Percentiles rank a stretch among this genome's conserved stretches.
phyloP scores from a whole-genome alignment of 2,113 vertebrate species.

The Tragelaphus imberbis region DNA sequence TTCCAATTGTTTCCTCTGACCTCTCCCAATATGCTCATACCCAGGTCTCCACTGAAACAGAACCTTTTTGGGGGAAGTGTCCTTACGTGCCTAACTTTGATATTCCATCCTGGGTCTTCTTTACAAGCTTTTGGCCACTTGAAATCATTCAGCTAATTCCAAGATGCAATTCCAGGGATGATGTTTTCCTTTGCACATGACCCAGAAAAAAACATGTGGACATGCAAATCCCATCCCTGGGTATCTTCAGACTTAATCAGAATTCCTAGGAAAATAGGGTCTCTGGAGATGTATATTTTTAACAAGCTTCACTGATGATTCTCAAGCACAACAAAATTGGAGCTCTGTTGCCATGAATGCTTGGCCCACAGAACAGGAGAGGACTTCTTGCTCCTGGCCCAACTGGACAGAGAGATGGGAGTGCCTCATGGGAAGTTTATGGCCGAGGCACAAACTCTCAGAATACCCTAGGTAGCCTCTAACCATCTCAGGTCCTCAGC shows the following conservation, averaged over 20 bases:
- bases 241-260: background rate
- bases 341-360: rapidly evolving
- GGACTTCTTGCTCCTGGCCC: too few species aligned
- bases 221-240: background rate
- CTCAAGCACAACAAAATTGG: background rate
- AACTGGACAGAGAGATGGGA: too few species aligned
- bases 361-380: rapidly evolving
- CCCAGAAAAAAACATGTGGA: background rate
- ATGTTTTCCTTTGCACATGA: rapidly evolving
- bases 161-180: background rate
- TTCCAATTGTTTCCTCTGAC: background rate
- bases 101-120: rapidly evolving
- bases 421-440: rapidly evolving
- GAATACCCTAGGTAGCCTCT: background rate
- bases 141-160: background rate
- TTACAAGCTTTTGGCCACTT: background rate
- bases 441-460: rapidly evolving
- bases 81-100: background rate
- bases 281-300: background rate
- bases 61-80: background rate
- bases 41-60: background rate
- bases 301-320: background rate
- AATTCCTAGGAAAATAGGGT: background rate
- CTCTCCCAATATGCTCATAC: background rate
- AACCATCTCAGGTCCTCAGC: background rate